phyloP scores from a whole-genome alignment of 2,113 vertebrate genomes.

The human region GRCh38 chr2:58082501-58083000 shows the following conservation, averaged over 20 bases:
- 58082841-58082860: background rate
- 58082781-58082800: background rate
- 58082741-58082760: background rate
- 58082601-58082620: background rate
- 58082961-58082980: background rate
- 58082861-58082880: background rate
- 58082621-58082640: background rate
- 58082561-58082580: background rate
- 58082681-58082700: background rate
- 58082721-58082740: slow-evolving; percentile 9
- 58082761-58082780: slow-evolving; percentile 15
- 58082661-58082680: background rate
- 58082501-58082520: background rate
- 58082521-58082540: background rate
- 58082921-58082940: background rate
- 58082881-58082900: background rate
- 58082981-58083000: background rate
- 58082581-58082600: background rate
- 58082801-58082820: background rate
- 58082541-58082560: background rate
- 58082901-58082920: slow-evolving; percentile 2
- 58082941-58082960: background rate
- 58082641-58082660: background rate
- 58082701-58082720: background rate
- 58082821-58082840: background rate